Evolutionary conservation across 2,888 invertebrate species (phyloP).

Genomic region (Protodeltote pygarga): DNA sequence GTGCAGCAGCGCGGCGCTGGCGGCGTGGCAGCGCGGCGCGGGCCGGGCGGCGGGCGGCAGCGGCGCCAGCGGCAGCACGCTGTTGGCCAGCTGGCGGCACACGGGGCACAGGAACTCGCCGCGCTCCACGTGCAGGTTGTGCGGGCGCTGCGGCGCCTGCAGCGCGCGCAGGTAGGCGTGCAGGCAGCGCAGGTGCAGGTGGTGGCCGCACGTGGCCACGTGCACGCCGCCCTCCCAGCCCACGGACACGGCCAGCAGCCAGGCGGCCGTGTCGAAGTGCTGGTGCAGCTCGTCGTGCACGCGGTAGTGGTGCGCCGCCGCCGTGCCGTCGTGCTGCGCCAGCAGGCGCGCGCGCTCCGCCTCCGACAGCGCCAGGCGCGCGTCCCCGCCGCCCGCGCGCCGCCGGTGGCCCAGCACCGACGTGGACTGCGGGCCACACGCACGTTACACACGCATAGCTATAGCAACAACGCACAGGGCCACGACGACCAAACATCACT

Average conservation of each 20-base stretch:
- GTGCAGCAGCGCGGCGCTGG: slow-evolving; percentile 68
- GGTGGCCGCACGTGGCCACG: slow-evolving; percentile 98
- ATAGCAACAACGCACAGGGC: too few relatives aligned
- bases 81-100: slow-evolving; percentile 92
- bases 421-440: slow-evolving; percentile 89
- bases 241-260: slow-evolving; percentile 91
- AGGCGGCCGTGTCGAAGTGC: slow-evolving; percentile 88
- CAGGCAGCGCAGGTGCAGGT: slow-evolving; percentile 97
- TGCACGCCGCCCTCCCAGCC: slow-evolving; percentile 97
- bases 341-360: slow-evolving; percentile 84
- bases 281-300: slow-evolving; percentile 91
- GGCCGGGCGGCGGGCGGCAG: slow-evolving; percentile 67
- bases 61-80: slow-evolving; percentile 93
- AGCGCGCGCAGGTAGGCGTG: slow-evolving; percentile 96
- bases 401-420: slow-evolving; percentile 94
- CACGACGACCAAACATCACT: background rate
- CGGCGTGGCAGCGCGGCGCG: slow-evolving; percentile 85
- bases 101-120: slow-evolving; percentile 98
- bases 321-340: slow-evolving; percentile 86
- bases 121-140: slow-evolving; percentile 88
- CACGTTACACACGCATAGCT: too few relatives aligned
- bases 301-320: slow-evolving; percentile 92
- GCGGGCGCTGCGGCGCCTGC: slow-evolving; percentile 91
- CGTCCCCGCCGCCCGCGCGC: slow-evolving; percentile 72
- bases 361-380: slow-evolving; percentile 77